phyloP scores from a whole-genome alignment of 2,113 vertebrate species.

The Hucho hucho region DNA sequence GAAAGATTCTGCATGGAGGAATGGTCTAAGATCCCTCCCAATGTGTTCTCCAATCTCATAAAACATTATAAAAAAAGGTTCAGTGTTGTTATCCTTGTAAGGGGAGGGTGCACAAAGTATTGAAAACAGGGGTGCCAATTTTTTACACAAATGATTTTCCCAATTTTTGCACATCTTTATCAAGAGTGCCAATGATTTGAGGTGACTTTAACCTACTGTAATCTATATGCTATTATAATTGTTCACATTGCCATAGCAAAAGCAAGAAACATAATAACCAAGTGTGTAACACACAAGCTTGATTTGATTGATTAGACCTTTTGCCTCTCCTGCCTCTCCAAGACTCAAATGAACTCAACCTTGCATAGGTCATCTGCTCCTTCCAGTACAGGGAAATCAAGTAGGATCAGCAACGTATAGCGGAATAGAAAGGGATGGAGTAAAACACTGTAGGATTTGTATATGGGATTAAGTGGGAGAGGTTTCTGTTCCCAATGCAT shows the following conservation, averaged over 20 bases:
- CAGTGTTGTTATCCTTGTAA: too few species aligned
- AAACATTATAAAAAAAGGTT: too few species aligned
- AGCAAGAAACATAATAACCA: not conserved
- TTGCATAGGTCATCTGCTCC: conserved; percentile 1
- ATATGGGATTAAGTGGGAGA: conserved; percentile 16
- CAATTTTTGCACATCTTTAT: too few species aligned
- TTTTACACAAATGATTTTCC: too few species aligned
- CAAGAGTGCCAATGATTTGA: too few species aligned
- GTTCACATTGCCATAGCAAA: not conserved
- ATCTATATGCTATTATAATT: not conserved
- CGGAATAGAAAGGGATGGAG: not conserved
- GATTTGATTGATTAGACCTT: not conserved
- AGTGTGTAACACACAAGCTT: not conserved
- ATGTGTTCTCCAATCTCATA: too few species aligned
- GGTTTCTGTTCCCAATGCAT: conserved; percentile 5
- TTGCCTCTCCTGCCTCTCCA: not conserved
- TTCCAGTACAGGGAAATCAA: not conserved
- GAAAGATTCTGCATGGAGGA: too few species aligned
- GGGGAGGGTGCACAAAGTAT: too few species aligned
- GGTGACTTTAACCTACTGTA: too few species aligned
- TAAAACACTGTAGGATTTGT: not conserved
- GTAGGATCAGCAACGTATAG: conserved; percentile 10
- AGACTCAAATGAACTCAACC: conserved; percentile 6
- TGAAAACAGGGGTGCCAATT: too few species aligned
- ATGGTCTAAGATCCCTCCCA: too few species aligned